Evolutionary conservation across 2,113 vertebrate species (phyloP).

Genomic region (Nettapus auritus): DNA sequence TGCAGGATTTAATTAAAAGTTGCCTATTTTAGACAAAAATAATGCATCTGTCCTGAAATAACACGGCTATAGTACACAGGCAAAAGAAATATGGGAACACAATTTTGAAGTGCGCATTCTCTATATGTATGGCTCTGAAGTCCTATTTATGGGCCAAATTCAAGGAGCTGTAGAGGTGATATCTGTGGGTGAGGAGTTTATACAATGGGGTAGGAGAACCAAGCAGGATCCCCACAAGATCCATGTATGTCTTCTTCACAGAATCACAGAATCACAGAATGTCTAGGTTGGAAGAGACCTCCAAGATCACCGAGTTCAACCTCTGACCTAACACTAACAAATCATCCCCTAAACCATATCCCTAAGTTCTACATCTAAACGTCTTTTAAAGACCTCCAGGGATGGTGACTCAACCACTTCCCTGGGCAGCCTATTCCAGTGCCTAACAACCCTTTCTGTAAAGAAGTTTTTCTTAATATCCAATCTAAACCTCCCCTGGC

Average conservation of each 20-base stretch:
- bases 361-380: too few species aligned
- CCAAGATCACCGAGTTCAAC: too few species aligned
- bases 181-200: not conserved
- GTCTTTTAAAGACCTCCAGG: too few species aligned
- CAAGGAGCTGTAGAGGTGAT: not conserved
- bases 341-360: too few species aligned
- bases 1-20: slow-evolving; percentile 30
- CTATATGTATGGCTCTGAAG: not conserved
- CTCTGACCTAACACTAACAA: too few species aligned
- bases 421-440: too few species aligned
- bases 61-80: not conserved
- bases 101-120: not conserved
- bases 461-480: too few species aligned
- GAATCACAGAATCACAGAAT: too few species aligned
- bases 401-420: too few species aligned
- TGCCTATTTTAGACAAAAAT: not conserved
- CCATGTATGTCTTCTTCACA: not conserved
- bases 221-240: not conserved
- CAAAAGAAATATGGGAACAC: not conserved
- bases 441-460: too few species aligned
- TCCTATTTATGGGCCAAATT: not conserved
- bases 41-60: not conserved
- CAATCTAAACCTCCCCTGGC: too few species aligned
- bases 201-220: not conserved
- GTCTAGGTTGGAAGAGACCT: too few species aligned